Conservation (phyloP, 2,797 vertebrate genomes). For the Poeciliopsis gracilis region DNA sequence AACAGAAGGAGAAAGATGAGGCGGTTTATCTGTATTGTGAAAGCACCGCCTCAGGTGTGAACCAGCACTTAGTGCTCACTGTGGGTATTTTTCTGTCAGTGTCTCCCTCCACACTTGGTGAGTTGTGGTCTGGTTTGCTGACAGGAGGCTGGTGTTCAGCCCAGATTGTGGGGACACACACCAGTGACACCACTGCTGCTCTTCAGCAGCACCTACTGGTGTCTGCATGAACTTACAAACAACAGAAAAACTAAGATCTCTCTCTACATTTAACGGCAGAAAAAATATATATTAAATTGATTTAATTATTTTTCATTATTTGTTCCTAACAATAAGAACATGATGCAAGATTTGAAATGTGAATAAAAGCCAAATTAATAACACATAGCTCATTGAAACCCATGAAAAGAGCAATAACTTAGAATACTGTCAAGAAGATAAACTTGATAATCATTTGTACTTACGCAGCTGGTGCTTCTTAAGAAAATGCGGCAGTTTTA, state of each 20-base stretch:
- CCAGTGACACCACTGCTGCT: slow-evolving; percentile 46
- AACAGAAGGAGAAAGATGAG: slow-evolving; percentile 13
- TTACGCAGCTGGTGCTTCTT: not conserved
- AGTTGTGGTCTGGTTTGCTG: slow-evolving; percentile 71
- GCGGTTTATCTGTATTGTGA: slow-evolving; percentile 29
- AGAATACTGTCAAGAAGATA: not conserved
- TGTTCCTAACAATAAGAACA: not conserved
- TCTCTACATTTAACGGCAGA: not conserved
- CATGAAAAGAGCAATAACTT: not conserved
- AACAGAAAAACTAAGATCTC: not conserved
- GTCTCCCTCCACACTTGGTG: slow-evolving; percentile 58
- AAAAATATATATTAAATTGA: not conserved
- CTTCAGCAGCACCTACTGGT: slow-evolving; percentile 80
- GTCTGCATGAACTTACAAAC: slow-evolving; percentile 29
- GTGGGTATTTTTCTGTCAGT: slow-evolving; percentile 60
- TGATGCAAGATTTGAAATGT: not conserved
- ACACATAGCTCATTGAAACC: not conserved
- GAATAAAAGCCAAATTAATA: not conserved
- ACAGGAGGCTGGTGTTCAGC: slow-evolving; percentile 76
- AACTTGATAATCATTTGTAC: not conserved
- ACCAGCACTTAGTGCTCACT: slow-evolving; percentile 55
- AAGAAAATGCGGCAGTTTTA: not conserved
- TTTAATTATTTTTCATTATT: not conserved
- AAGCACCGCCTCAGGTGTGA: slow-evolving; percentile 57
- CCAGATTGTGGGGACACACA: slow-evolving; percentile 60